Conservation (phyloP, 92 coral and sea anemone species). For the Epizoanthus rinbou region DNA sequence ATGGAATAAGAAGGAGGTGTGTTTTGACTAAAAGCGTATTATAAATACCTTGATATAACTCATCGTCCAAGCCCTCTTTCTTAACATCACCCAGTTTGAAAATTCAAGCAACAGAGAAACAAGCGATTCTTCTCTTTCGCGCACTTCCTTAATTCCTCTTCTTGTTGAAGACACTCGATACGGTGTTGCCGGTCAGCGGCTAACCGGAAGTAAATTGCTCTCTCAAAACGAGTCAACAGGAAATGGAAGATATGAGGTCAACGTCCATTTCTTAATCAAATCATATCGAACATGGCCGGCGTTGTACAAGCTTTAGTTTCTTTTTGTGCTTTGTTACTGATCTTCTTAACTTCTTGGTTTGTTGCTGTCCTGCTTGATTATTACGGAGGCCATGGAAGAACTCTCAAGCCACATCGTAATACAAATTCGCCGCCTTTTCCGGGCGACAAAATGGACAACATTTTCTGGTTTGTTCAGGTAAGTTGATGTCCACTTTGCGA, state of each 20-base stretch:
- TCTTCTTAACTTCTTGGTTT: conserved; percentile 81
- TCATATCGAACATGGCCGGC: conserved; percentile 61
- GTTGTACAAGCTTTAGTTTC: conserved; percentile 64
- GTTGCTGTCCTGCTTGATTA: conserved; percentile 82
- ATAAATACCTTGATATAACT: too few species aligned
- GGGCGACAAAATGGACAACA: conserved; percentile 76
- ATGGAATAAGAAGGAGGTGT: too few species aligned
- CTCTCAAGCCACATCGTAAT: conserved; percentile 62
- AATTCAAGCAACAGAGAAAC: background rate
- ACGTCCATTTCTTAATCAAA: background rate
- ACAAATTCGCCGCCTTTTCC: conserved; percentile 84
- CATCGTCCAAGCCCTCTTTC: too few species aligned
- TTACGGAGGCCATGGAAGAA: conserved; percentile 83
- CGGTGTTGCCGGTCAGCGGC: conserved; percentile 15
- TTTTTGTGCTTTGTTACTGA: conserved; percentile 61
- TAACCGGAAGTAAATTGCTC: background rate
- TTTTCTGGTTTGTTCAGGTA: conserved; percentile 97
- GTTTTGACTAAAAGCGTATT: too few species aligned
- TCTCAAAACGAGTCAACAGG: conserved; percentile 32
- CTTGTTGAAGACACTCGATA: background rate
- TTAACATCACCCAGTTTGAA: too few species aligned
- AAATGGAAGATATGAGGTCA: background rate
- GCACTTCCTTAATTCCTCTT: background rate
- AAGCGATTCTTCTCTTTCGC: background rate
- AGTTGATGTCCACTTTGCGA: background rate